These are phyloP conservation scores for Drosophila bifasciata DNA, from an alignment of 1,140 invertebrate genomes.

Conservation along the genomic window DNA sequence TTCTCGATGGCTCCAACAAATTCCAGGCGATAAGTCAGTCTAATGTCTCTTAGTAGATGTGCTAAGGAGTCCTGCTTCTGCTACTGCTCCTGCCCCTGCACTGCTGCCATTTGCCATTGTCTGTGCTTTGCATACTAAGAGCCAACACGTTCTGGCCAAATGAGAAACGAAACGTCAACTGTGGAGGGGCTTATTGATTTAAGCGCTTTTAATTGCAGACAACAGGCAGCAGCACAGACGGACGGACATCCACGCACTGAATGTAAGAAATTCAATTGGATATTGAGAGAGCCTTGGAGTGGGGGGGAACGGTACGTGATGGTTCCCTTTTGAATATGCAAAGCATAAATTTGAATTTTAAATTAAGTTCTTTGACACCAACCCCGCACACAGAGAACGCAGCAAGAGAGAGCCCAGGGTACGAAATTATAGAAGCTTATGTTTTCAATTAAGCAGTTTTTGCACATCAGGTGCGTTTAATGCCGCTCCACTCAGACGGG, in stretches of 20 bases:
- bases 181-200: conserved; percentile 60
- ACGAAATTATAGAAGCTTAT: conserved; percentile 75
- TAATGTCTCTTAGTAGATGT: conserved; percentile 25
- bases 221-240: conserved; percentile 16
- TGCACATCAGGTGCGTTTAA: conserved; percentile 79
- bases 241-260: neutral
- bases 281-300: conserved; percentile 5
- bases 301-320: conserved; percentile 24
- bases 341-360: conserved; percentile 72
- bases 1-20: conserved; percentile 28
- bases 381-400: too few species aligned
- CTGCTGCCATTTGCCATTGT: neutral
- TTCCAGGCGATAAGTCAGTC: conserved; percentile 37
- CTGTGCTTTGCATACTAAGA: conserved; percentile 64
- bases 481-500: conserved; percentile 54
- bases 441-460: conserved; percentile 81
- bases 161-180: conserved; percentile 61
- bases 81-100: neutral
- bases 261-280: conserved; percentile 2
- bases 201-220: conserved; percentile 71
- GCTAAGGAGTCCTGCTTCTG: conserved; percentile 3
- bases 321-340: conserved; percentile 68
- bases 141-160: conserved; percentile 48
- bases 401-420: conserved; percentile 11
- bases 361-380: conserved; percentile 47